Evolutionary conservation across 2,797 vertebrate genomes (phyloP).

Genomic region (Spinibarbus caldwelli): DNA sequence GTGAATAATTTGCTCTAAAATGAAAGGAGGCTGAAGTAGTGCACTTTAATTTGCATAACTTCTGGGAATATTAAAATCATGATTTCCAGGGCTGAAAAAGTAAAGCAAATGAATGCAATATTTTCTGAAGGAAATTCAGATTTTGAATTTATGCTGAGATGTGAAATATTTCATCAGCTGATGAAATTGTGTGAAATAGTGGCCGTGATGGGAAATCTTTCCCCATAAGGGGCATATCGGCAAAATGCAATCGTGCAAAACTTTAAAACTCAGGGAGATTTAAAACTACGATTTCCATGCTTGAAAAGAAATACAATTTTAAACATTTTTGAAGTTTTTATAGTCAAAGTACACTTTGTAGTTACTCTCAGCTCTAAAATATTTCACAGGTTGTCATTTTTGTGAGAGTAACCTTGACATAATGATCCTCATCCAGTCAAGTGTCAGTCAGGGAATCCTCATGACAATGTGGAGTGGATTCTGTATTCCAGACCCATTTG

Average conservation of each 20-base stretch:
- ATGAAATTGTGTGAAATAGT: not conserved
- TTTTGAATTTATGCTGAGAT: not conserved
- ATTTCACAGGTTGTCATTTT: not conserved
- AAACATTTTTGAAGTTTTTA: not conserved
- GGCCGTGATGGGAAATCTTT: not conserved
- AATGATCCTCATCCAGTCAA: not conserved
- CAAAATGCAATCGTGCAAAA: not conserved
- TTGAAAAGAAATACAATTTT: not conserved
- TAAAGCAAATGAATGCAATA: not conserved
- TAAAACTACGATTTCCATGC: not conserved
- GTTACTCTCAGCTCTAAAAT: not conserved
- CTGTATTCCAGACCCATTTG: not conserved
- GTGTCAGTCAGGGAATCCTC: not conserved
- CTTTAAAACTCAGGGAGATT: not conserved
- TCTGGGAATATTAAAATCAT: not conserved
- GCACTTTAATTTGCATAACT: not conserved
- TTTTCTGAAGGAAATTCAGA: not conserved
- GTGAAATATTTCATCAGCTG: not conserved
- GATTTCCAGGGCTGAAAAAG: not conserved
- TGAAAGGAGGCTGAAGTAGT: not conserved
- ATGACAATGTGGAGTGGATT: not conserved
- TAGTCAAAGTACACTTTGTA: not conserved
- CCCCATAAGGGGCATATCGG: not conserved
- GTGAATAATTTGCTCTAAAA: not conserved
- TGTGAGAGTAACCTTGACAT: not conserved